Percentiles rank a stretch among this genome's conserved stretches.
Conservation (phyloP, 2,113 vertebrate species). For the Antigone vipio region DNA sequence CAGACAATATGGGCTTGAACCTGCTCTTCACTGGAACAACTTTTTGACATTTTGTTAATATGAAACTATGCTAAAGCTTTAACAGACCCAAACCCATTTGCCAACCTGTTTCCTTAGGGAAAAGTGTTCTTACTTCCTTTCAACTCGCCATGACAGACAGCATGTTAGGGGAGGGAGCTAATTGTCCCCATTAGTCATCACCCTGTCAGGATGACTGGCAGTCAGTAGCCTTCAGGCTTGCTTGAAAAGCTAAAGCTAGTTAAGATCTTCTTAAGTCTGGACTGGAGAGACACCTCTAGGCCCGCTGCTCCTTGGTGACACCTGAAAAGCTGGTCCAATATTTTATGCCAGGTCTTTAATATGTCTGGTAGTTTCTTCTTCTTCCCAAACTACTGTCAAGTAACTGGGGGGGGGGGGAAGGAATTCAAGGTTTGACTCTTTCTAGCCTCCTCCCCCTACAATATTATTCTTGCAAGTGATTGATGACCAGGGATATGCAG, state of each 20-base stretch:
- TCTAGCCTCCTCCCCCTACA: neutral
- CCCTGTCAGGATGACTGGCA: slow-evolving; percentile 64
- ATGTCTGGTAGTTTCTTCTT: neutral
- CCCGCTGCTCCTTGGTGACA: neutral
- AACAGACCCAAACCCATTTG: slow-evolving; percentile 36
- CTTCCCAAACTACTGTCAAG: neutral
- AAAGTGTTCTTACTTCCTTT: slow-evolving; percentile 31
- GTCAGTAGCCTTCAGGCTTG: slow-evolving; percentile 13
- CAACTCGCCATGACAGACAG: slow-evolving; percentile 43
- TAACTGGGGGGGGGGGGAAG: neutral
- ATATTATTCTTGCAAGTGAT: neutral
- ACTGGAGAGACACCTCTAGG: slow-evolving; percentile 11
- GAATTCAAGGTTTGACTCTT: neutral
- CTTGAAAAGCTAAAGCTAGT: neutral
- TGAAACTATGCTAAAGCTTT: neutral
- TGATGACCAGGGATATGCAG: neutral
- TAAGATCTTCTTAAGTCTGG: slow-evolving; percentile 23
- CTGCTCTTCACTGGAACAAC: neutral
- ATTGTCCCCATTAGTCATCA: slow-evolving; percentile 55
- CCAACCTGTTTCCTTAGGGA: slow-evolving; percentile 43
- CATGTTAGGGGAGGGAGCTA: slow-evolving; percentile 26
- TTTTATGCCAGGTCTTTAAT: slow-evolving; percentile 48
- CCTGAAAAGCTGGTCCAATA: slow-evolving; percentile 43
- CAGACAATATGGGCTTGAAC: neutral
- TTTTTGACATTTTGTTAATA: slow-evolving; percentile 4